Conservation (phyloP, 2,797 vertebrate genomes). For the Peromyscus melanophrys region DNA sequence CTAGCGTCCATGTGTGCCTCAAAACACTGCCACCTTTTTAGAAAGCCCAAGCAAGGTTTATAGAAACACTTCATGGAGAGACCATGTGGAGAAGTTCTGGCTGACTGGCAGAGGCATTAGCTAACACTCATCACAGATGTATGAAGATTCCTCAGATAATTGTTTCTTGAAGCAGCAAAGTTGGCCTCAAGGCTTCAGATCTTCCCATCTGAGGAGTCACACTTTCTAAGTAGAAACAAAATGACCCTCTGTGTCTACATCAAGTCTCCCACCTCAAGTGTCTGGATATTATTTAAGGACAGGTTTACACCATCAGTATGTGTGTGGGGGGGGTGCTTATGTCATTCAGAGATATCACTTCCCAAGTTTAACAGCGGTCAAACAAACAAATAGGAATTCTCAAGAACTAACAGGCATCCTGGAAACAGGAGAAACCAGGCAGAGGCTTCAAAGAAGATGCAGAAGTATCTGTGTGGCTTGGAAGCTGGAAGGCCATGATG, state of each 20-base stretch:
- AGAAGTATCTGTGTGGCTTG: not conserved
- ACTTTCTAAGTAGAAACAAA: not conserved
- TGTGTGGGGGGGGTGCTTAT: not conserved
- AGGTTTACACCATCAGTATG: not conserved
- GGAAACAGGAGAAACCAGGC: not conserved
- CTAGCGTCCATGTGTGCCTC: not conserved
- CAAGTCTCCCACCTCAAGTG: not conserved
- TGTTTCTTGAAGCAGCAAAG: not conserved
- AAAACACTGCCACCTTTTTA: not conserved
- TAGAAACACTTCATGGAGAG: not conserved
- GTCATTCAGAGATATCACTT: not conserved
- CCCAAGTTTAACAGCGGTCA: not conserved
- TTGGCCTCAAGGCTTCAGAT: not conserved
- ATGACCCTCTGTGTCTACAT: not conserved
- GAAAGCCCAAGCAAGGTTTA: not conserved
- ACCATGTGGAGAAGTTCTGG: not conserved
- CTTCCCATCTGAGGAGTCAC: not conserved
- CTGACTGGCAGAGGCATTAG: not conserved
- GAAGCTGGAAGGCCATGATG: fast-evolving
- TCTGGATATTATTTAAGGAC: not conserved
- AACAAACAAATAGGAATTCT: not conserved
- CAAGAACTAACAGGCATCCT: not conserved
- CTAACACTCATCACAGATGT: not conserved
- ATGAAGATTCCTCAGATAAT: not conserved
- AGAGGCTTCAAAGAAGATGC: not conserved